Evolutionary conservation across 1,140 invertebrate species (phyloP).

Genomic region (Lordiphosa stackelbergi): DNA sequence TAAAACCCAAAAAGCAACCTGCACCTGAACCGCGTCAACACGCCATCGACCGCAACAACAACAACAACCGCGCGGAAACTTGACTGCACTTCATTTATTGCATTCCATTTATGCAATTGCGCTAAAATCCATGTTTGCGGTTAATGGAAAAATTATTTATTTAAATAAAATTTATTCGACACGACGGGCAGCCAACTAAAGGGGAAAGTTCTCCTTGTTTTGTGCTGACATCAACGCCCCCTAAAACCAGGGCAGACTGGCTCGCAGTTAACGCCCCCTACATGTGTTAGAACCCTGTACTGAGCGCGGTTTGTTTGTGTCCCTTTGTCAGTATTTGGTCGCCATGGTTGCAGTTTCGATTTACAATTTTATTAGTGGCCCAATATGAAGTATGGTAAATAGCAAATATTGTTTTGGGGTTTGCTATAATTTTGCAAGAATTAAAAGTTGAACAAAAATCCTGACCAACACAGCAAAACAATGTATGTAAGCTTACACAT

Average conservation of each 20-base stretch:
- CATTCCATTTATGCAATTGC: constrained; percentile 70
- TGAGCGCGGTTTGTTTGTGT: constrained; percentile 22
- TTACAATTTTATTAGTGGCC: constrained; percentile 22
- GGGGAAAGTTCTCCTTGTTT: constrained; percentile 12
- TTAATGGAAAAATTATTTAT: constrained; percentile 74
- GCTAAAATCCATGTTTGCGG: constrained; percentile 69
- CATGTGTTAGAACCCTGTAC: background rate
- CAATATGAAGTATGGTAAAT: no score
- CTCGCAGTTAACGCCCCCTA: background rate
- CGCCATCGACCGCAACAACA: constrained; percentile 54
- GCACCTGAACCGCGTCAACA: constrained; percentile 50
- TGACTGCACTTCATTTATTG: constrained; percentile 57
- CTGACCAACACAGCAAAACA: no score
- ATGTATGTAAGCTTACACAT: no score
- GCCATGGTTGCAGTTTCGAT: constrained; percentile 16
- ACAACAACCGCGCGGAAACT: constrained; percentile 14
- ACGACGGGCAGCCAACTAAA: constrained; percentile 20
- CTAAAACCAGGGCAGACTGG: constrained; percentile 5
- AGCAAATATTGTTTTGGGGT: no score
- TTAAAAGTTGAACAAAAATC: no score
- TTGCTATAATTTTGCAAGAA: no score
- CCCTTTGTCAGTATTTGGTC: constrained; percentile 14
- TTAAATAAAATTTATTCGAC: constrained; percentile 67
- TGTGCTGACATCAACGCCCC: constrained; percentile 46
- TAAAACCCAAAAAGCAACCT: constrained; percentile 13